Evolutionary conservation across 1,140 invertebrate species (phyloP).

Genomic region (Cataglyphis hispanica): DNA sequence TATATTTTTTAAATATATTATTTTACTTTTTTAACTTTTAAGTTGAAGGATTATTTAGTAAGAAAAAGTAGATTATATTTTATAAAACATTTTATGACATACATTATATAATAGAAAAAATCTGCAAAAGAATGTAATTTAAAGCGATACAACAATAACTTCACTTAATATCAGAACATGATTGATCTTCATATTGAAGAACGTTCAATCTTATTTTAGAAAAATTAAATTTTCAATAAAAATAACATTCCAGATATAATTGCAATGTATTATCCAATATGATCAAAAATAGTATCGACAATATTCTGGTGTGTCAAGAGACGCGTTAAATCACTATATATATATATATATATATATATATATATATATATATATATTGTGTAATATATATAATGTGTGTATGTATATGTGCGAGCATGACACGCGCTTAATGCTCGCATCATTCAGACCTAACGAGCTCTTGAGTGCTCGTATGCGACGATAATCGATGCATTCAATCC

Average conservation of each 20-base stretch:
- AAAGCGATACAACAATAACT: not conserved
- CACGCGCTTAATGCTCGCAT: constrained; percentile 49
- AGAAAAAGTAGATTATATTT: not conserved
- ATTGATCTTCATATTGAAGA: not conserved
- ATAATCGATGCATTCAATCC: constrained; percentile 62
- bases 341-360: not conserved
- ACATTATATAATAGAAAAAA: not conserved
- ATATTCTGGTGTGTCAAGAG: too few relatives aligned
- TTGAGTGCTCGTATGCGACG: constrained; percentile 61
- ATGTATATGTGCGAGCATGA: constrained; percentile 2
- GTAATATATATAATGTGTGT: not conserved
- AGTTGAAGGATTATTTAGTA: not conserved
- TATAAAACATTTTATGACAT: not conserved
- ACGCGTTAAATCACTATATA: too few relatives aligned
- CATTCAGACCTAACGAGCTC: constrained; percentile 60
- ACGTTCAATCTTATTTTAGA: too few relatives aligned
- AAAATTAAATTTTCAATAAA: too few relatives aligned
- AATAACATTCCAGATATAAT: too few relatives aligned
- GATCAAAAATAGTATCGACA: too few relatives aligned
- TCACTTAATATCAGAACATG: not conserved
- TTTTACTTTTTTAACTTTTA: not conserved
- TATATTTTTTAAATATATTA: constrained; percentile 3
- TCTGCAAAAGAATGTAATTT: constrained; percentile 10
- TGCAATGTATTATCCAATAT: too few relatives aligned
- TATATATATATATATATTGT: not conserved